These are phyloP conservation scores for Dasypus novemcinctus DNA, from an alignment of 2,113 vertebrate genomes.

Conservation along the genomic window DNA sequence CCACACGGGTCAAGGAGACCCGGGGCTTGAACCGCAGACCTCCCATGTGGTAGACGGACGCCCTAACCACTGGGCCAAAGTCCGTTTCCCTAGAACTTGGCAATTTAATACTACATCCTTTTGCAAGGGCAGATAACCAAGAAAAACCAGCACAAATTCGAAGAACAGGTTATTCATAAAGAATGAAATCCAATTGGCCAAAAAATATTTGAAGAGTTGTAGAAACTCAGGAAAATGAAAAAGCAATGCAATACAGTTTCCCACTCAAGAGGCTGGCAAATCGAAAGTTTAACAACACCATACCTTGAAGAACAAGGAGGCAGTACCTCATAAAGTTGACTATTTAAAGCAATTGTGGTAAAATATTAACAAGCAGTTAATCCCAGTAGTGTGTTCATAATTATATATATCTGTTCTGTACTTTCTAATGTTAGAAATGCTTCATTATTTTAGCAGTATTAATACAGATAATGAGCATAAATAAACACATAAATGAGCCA, in stretches of 20 bases:
- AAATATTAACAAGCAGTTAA: conserved; percentile 7
- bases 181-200: background rate
- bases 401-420: background rate
- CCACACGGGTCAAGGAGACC: too few relatives aligned
- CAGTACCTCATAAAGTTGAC: background rate
- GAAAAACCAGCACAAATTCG: background rate
- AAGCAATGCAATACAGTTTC: background rate
- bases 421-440: background rate
- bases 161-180: background rate
- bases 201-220: background rate
- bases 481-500: background rate
- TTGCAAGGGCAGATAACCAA: background rate
- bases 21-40: too few relatives aligned
- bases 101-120: background rate
- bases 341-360: background rate
- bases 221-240: background rate
- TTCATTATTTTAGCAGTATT: background rate
- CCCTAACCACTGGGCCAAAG: too few relatives aligned
- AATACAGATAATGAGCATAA: background rate
- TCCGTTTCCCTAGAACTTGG: too few relatives aligned
- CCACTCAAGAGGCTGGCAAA: background rate
- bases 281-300: background rate
- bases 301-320: background rate
- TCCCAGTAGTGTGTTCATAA: background rate
- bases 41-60: too few relatives aligned